Evolutionary conservation across 2,888 invertebrate genomes (phyloP).

Genomic region (Pocota personata): DNA sequence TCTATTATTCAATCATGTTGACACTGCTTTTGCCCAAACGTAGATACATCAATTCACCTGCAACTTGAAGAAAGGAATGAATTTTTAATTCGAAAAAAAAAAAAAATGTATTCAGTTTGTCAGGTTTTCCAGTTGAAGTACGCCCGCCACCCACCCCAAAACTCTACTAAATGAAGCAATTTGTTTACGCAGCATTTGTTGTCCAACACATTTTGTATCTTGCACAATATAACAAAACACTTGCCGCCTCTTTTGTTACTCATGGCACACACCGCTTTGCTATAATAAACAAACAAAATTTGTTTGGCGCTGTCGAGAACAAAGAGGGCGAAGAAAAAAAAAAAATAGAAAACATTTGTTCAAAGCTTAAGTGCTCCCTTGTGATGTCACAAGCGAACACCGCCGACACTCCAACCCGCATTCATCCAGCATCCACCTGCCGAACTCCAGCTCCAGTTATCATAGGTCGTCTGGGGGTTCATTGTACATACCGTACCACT

Average conservation of each 20-base stretch:
- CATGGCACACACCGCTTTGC: slow-evolving; percentile 14
- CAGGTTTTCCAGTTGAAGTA: slow-evolving; percentile 12
- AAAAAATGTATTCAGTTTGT: slow-evolving; percentile 25
- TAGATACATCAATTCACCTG: slow-evolving; percentile 10
- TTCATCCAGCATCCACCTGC: slow-evolving; percentile 43
- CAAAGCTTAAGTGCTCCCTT: slow-evolving; percentile 63
- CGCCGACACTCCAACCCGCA: slow-evolving; percentile 17
- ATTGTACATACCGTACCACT: slow-evolving; percentile 36
- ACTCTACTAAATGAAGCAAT: slow-evolving; percentile 30
- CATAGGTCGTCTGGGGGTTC: slow-evolving; percentile 39
- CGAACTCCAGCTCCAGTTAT: slow-evolving; percentile 52
- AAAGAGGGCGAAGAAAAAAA: slow-evolving; percentile 32
- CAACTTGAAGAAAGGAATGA: slow-evolving; percentile 24
- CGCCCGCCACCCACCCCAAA: not conserved
- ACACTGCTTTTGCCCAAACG: slow-evolving; percentile 3
- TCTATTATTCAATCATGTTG: slow-evolving; percentile 47
- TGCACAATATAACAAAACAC: slow-evolving; percentile 61
- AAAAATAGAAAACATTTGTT: slow-evolving; percentile 62
- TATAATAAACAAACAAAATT: not conserved
- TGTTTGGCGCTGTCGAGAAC: slow-evolving; percentile 16
- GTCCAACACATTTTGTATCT: slow-evolving; percentile 56
- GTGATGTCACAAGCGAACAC: slow-evolving; percentile 67
- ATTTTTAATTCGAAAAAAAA: slow-evolving; percentile 42
- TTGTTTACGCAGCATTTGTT: slow-evolving; percentile 69
- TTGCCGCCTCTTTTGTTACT: slow-evolving; percentile 53